Evolutionary conservation across 2,888 invertebrate genomes (phyloP), one percentile per base, ranked within the genome.

Genomic region (Phanerotoma sp.): DNA sequence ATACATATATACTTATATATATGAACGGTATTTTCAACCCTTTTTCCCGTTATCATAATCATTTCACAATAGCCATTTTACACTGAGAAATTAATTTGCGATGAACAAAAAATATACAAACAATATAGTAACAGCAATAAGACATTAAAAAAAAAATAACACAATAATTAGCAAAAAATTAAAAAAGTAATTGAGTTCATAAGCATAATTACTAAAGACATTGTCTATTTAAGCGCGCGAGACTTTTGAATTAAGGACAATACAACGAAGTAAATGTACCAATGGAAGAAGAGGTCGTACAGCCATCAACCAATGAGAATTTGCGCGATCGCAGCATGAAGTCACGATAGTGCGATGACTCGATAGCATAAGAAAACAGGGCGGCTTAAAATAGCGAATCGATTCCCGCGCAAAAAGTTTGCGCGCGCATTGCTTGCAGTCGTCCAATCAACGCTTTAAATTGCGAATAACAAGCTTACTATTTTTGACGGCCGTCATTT

Each of bases 361-460:
- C 32, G 35, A 44, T 38, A 21, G 45, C 50, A 50, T 40, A 33
- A 47, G 28, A 44, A 46, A 37, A 51, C 48, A 41, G 45, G 49
- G 37, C 52, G 40, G 45, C 51, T 55, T 33, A 40, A 55, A 55
- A 62, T 61, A 61, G 59, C 57, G 59, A 63, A 68, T 68, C 67
- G 67, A 68, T 67, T 65, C 64, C 62, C 67, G 66, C 65, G 66
- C 66, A 67, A 68, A 68, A 68, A 67, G 55, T 40, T n/a, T 28
- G 51, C 58, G 57, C 55, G 52, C 53, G 37, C 30, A 47, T 42
- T 13, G 11, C 30, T 21, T 46, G 32, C 32, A 20, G 20, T 30
- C 40, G 13, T 15, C n/a, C 16, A 40, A 25, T 25, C 25, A 25
- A 9, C 25, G 5, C 9, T 25, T 35, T 41, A 33, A 61, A 60